Evolutionary conservation across 2,113 vertebrate species (phyloP), one percentile per base, ranked within the genome.

Genomic region (Plectropomus leopardus): DNA sequence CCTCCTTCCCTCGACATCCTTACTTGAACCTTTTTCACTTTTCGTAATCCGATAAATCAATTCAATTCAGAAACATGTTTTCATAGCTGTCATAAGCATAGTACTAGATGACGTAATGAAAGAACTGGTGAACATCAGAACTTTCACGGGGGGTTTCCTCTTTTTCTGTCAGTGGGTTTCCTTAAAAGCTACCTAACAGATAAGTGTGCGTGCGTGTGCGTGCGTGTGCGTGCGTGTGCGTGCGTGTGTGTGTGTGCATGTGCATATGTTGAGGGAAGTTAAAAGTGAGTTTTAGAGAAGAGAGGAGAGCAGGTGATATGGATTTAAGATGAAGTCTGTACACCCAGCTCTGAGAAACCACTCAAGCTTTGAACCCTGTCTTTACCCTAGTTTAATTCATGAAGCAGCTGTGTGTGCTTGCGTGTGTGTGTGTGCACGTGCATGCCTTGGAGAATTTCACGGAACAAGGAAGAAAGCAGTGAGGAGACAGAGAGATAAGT

Each of bases 321-420:
- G 34, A 54, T 73, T 84, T 87, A 83, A 87, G 76, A 88, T 83
- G 70, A 78, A 83, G 78, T 61, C 64, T 32, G 54, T 77, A 79
- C 50, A 55, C 63, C 67, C 70, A 23, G 69, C 84, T 82, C 83
- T 32, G 45, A 45, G 68, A 82, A 88, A 82, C 84, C 84, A 72
- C 61, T 83, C 60, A 77, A 40, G 59, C 83, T 90, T 88, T 88
- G 79, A 84, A 81, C 71, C 44, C 73, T 44, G 71, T 85, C 85
- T 80, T 69, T 82, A 81, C 71, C 64, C 47, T 28, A 50, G 65
- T 76, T 81, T 84, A 73, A 65, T 72, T 73, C 70, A 80, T 72
- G 61, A 76, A 77, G 82, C n/a, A 48, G 16, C 11, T 14, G 19
- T 23, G 32, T 24, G 48, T 50, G 55, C 67, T 47, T 40, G 32